Conservation (phyloP, 2,113 vertebrate species). For the Tenrec ecaudatus region DNA sequence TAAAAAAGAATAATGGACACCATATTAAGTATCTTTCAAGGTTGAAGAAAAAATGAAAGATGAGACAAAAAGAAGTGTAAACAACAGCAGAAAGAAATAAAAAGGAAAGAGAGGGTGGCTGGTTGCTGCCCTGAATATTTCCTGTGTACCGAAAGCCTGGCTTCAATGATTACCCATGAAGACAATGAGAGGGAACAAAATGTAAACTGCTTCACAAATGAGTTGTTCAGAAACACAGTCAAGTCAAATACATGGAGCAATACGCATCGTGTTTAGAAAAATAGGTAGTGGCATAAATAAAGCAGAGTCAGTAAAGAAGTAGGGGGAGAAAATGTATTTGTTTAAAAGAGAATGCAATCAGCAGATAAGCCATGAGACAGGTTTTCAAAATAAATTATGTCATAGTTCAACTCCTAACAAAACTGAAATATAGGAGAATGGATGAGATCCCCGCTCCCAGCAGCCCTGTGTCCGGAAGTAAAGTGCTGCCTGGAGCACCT, state of each 20-base stretch:
- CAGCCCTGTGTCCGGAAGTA: too few species aligned
- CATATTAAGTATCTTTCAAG: background rate
- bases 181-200: background rate
- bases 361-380: background rate
- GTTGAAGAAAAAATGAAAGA: background rate
- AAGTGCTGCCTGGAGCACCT: too few species aligned
- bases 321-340: background rate
- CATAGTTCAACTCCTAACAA: background rate
- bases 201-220: background rate
- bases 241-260: background rate
- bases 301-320: background rate
- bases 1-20: background rate
- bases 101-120: background rate
- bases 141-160: background rate
- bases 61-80: background rate
- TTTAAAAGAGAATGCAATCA: background rate
- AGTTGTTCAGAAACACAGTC: background rate
- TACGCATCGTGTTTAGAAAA: background rate
- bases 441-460: background rate
- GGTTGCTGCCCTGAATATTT: background rate
- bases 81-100: background rate
- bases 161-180: background rate
- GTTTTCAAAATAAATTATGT: background rate
- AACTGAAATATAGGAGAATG: background rate
- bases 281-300: background rate